These are phyloP conservation scores for Pandion haliaetus DNA, from an alignment of 2,113 vertebrate species.

Conservation along the genomic window DNA sequence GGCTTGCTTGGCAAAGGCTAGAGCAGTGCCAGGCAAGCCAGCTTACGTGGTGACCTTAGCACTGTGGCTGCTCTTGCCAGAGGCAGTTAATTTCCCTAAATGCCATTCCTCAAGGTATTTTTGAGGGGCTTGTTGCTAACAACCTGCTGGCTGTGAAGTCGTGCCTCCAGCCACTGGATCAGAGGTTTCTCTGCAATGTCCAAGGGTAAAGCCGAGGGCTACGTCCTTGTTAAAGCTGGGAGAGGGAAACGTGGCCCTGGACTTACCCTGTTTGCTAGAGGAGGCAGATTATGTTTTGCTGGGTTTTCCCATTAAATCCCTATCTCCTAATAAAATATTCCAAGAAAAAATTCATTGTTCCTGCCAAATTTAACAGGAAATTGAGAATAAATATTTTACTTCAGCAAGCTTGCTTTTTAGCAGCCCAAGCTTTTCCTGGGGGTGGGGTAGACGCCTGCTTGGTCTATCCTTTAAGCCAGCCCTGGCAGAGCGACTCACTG, in stretches of 20 bases:
- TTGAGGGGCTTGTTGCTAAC: background rate
- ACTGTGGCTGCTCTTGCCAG: background rate
- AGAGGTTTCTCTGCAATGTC: background rate
- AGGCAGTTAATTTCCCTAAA: background rate
- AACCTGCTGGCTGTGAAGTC: background rate
- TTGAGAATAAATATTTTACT: constrained; percentile 61
- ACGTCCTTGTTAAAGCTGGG: background rate
- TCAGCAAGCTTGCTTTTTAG: constrained; percentile 31
- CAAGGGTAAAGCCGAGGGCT: background rate
- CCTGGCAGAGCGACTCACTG: constrained; percentile 18
- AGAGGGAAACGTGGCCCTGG: background rate
- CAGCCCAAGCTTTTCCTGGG: constrained; percentile 23
- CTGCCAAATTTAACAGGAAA: constrained; percentile 63
- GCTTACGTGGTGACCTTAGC: background rate
- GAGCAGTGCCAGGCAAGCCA: background rate
- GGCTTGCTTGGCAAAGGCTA: background rate
- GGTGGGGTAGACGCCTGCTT: constrained; percentile 27
- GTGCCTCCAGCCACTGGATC: background rate
- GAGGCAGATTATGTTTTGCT: constrained; percentile 19
- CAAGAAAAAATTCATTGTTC: constrained; percentile 8
- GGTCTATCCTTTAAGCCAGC: constrained; percentile 48
- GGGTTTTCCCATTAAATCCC: constrained; percentile 39
- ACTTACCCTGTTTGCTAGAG: background rate
- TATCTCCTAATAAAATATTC: constrained; percentile 60
- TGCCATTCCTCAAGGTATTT: background rate